These are phyloP conservation scores for Athetis lepigone DNA, from an alignment of 2,888 invertebrate species.

Conservation along the genomic window DNA sequence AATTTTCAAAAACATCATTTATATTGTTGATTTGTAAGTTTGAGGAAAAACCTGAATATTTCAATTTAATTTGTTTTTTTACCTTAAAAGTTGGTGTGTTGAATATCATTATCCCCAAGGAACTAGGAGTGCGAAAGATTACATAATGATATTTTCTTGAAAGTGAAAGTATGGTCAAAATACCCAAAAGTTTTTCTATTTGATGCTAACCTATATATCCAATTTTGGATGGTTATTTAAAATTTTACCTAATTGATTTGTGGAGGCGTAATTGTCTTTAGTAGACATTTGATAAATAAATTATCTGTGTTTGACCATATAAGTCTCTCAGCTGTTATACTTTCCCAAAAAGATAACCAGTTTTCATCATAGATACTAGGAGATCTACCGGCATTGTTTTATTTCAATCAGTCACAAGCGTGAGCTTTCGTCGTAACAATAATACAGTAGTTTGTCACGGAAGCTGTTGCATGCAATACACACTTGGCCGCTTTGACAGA, in stretches of 20 bases:
- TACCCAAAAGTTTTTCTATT: conserved; percentile 28
- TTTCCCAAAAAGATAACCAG: conserved; percentile 5
- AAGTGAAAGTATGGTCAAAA: conserved; percentile 30
- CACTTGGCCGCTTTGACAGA: conserved; percentile 32
- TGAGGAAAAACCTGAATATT: neutral
- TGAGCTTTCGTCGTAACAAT: conserved; percentile 16
- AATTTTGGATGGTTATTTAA: conserved; percentile 18
- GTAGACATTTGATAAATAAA: neutral
- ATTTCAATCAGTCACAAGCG: neutral
- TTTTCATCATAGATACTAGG: neutral
- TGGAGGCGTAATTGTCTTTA: conserved; percentile 1
- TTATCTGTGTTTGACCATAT: neutral
- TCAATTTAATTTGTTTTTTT: neutral
- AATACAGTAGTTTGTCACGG: conserved; percentile 1
- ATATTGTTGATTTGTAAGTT: neutral
- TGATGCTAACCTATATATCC: conserved; percentile 19
- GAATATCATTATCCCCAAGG: neutral
- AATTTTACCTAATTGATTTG: conserved; percentile 39
- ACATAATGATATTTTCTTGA: neutral
- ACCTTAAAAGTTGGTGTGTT: too few species aligned
- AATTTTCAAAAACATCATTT: neutral
- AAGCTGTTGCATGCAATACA: conserved; percentile 22
- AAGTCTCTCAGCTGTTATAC: neutral
- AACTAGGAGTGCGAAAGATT: neutral
- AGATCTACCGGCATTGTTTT: neutral